Evolutionary conservation across 2,888 invertebrate species (phyloP), one percentile per base, ranked within the genome.

Genomic region (Macaria notata): DNA sequence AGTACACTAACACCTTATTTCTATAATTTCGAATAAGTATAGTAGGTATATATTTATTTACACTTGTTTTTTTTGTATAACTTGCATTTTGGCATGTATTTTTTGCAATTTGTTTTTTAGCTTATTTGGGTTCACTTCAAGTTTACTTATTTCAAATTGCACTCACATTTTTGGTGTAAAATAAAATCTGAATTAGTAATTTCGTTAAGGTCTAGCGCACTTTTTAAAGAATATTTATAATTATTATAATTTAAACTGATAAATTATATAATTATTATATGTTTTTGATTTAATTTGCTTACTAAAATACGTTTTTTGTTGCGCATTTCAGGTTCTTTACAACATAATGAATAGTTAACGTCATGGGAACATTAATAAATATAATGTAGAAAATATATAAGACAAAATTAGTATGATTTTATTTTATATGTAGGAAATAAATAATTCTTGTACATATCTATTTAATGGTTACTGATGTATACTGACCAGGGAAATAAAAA

Each of bases 271-370:
- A 6, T 36, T 36, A 6, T 39, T 43, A 6, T 33, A 43, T 43
- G 3, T n/a, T 30, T 6, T n/a, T 41, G 9, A 0, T 46, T 30
- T 49, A 33, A 41, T 9, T 31, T 45, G 9, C 29, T 44, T 46
- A 39, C 9, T 41, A 41, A 41, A 38, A 41, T n/a, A 9, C 41
- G 38, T n/a, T 6, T 58, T 64, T 61, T 59, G 55, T 62, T 62
- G 36, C 51, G 43, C 54, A 58, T 66, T 66, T 75, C 79, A 79
- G 78, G 74, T 78, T 58, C 65, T 78, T 57, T 71, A 75, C 73
- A 71, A 70, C 71, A 68, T 78, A 54, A 75, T 78, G 76, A 79
- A 79, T 78, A 76, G 52, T 65, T 75, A 79, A 63, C 51, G 54
- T 44, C 53, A 54, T 9, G 45, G 56, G 60, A 43, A 66, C 65